Percentiles rank a stretch among this genome's conserved stretches.
Evolutionary conservation across 2,888 invertebrate species (phyloP).

Genomic region (Dyspetes luteomarginatus): DNA sequence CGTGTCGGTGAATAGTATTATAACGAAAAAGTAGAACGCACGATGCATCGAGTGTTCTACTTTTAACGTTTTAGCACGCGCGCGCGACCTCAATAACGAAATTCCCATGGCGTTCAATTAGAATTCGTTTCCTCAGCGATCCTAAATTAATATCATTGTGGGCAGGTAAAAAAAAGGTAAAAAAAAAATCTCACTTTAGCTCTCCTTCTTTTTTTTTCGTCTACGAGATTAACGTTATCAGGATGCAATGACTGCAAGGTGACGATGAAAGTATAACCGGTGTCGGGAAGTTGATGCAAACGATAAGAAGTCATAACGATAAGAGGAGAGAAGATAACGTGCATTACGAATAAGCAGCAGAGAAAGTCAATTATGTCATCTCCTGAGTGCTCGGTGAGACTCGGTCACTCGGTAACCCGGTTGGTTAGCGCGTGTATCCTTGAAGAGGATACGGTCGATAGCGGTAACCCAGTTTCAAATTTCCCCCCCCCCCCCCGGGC

Average conservation of each 20-base stretch:
- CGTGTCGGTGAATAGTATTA: slow-evolving; percentile 13
- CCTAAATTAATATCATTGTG: too few relatives aligned
- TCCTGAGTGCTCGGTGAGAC: neutral
- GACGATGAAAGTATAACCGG: neutral
- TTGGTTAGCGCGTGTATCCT: slow-evolving; percentile 42
- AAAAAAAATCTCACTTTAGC: too few relatives aligned
- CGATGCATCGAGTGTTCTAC: slow-evolving; percentile 50
- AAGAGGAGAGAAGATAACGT: neutral
- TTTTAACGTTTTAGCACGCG: slow-evolving; percentile 19
- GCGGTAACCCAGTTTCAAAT: slow-evolving; percentile 37
- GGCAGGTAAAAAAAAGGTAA: too few relatives aligned
- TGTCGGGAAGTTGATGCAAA: neutral
- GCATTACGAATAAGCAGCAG: neutral
- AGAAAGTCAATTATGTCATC: slow-evolving; percentile 34
- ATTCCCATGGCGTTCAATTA: neutral
- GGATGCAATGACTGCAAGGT: neutral
- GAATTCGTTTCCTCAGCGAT: neutral
- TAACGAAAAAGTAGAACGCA: slow-evolving; percentile 42
- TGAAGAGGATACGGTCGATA: slow-evolving; percentile 58
- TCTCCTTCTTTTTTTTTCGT: too few relatives aligned
- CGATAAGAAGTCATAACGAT: neutral
- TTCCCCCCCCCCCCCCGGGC: neutral
- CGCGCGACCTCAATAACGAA: slow-evolving; percentile 30
- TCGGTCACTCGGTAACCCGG: slow-evolving; percentile 30
- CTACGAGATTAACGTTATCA: neutral